A percentile compares a stretch with the other conserved stretches of the same genome.
These are phyloP conservation scores for Avahi laniger DNA, from an alignment of 2,797 vertebrate species.

Conservation along the genomic window DNA sequence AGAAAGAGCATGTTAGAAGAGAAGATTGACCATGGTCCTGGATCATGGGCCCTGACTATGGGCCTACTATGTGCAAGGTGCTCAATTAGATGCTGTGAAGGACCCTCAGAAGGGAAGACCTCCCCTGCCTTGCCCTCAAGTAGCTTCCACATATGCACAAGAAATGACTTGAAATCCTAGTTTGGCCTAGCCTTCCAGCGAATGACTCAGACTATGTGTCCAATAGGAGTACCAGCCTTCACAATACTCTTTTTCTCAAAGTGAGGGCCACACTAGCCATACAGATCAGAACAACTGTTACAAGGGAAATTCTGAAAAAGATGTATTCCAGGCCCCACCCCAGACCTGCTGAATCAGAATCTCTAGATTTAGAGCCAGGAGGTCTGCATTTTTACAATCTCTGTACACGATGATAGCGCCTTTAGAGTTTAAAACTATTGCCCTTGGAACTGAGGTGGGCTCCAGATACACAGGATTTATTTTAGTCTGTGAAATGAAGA, in stretches of 20 bases:
- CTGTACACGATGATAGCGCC: not conserved
- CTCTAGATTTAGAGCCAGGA: not conserved
- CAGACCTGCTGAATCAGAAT: not conserved
- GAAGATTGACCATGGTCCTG: not conserved
- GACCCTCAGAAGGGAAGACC: not conserved
- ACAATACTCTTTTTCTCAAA: not conserved
- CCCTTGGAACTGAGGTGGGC: not conserved
- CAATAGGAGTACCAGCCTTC: not conserved
- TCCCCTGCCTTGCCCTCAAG: not conserved
- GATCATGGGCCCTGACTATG: not conserved
- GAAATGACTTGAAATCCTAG: not conserved
- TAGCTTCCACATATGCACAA: not conserved
- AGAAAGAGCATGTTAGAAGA: not conserved
- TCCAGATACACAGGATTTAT: not conserved
- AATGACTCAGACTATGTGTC: not conserved
- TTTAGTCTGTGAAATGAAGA: not conserved
- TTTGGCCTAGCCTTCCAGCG: not conserved
- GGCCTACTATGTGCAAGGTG: not conserved
- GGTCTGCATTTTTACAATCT: not conserved
- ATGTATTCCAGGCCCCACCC: not conserved
- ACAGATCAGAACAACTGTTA: not conserved
- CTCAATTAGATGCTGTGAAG: not conserved
- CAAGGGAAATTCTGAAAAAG: not conserved
- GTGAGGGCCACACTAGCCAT: not conserved
- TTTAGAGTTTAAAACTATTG: not conserved